Evolutionary conservation across 2,888 invertebrate species (phyloP).

Genomic region (Drosophila meridiana): DNA sequence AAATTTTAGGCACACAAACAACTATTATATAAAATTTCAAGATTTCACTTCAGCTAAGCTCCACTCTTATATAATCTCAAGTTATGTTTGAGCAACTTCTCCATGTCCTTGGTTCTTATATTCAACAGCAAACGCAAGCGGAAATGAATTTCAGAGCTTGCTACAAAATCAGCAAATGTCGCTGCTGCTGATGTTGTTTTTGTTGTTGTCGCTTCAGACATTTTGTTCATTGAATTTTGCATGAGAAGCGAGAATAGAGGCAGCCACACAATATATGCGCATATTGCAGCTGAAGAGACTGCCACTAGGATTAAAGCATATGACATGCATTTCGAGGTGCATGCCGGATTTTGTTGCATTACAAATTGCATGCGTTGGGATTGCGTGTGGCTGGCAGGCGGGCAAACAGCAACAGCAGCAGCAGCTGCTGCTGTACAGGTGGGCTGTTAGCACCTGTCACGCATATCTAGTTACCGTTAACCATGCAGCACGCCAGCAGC

Average conservation of each 20-base stretch:
- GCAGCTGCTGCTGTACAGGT: conserved; percentile 9
- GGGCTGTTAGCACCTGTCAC: conserved; percentile 64
- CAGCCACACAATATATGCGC: conserved; percentile 15
- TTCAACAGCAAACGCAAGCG: conserved; percentile 30
- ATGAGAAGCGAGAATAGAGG: conserved; percentile 23
- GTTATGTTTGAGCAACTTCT: conserved; percentile 3
- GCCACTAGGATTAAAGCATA: conserved; percentile 37
- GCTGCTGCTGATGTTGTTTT: conserved; percentile 16
- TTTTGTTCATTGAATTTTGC: conserved; percentile 38
- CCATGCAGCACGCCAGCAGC: conserved; percentile 27
- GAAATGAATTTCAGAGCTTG: conserved; percentile 43
- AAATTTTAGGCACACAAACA: no score
- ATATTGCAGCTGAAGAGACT: conserved; percentile 10
- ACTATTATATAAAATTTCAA: no score
- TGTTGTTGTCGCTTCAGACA: conserved; percentile 23
- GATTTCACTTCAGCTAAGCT: not conserved
- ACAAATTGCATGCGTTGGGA: conserved; percentile 39
- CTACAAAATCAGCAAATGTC: conserved; percentile 21
- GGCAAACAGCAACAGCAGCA: not conserved
- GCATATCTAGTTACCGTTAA: conserved; percentile 61
- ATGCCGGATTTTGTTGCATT: conserved; percentile 49
- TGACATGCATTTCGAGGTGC: conserved; percentile 45
- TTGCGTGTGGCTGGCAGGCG: conserved; percentile 36
- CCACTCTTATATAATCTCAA: conserved; percentile 10
- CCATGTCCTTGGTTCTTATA: conserved; percentile 5